These are phyloP conservation scores for Stegastes partitus DNA, from an alignment of 2,113 vertebrate species.

Conservation along the genomic window DNA sequence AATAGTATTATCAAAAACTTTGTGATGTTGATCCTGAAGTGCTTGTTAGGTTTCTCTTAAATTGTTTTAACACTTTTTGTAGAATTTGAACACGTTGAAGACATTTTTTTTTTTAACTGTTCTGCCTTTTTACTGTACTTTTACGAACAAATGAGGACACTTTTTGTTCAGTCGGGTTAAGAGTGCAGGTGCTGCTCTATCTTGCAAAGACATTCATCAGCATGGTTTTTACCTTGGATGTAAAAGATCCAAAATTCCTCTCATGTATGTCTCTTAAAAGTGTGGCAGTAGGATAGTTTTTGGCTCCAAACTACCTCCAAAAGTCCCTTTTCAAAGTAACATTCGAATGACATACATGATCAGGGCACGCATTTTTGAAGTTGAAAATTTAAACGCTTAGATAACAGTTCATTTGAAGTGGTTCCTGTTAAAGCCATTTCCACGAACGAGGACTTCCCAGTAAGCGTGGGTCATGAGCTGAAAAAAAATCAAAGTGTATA, in stretches of 20 bases:
- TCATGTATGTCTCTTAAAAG: not conserved
- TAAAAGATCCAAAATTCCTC: not conserved
- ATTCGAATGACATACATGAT: too few relatives aligned
- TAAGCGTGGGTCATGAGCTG: not conserved
- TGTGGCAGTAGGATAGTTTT: too few relatives aligned
- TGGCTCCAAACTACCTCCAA: too few relatives aligned
- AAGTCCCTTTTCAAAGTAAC: too few relatives aligned
- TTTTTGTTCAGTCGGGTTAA: not conserved
- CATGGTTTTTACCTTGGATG: not conserved
- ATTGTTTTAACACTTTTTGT: slow-evolving; percentile 1
- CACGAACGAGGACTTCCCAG: not conserved
- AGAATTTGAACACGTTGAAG: too few relatives aligned
- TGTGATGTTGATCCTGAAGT: not conserved
- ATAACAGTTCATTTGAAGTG: not conserved
- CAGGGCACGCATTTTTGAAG: too few relatives aligned
- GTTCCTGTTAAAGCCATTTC: not conserved
- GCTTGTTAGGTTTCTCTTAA: not conserved
- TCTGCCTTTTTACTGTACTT: not conserved
- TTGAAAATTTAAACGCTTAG: too few relatives aligned
- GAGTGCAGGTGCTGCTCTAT: not conserved
- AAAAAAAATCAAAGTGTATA: not conserved
- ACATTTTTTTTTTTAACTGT: not conserved
- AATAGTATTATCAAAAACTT: slow-evolving; percentile 10
- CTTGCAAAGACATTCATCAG: not conserved
- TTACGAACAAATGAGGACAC: not conserved